A percentile compares a stretch with the other conserved stretches of the same genome.
phyloP scores from a whole-genome alignment of 2,113 vertebrate genomes.

The Hemichromis elongatus region DNA sequence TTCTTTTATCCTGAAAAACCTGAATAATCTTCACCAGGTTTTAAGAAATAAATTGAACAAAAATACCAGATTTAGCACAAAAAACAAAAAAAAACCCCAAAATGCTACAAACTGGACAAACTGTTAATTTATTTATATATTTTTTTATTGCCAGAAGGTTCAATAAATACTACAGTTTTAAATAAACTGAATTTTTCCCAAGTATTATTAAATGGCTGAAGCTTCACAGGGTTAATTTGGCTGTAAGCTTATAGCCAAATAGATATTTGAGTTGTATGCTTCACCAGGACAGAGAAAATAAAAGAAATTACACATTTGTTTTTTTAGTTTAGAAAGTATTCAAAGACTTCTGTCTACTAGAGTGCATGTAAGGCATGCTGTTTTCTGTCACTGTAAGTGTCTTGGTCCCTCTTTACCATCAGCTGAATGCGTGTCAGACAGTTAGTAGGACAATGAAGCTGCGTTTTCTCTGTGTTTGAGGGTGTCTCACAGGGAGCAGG shows the following conservation, averaged over 20 bases:
- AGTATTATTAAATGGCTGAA: no score
- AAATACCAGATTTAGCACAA: neutral
- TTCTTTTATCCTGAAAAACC: neutral
- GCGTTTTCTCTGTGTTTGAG: neutral
- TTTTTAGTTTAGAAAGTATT: no score
- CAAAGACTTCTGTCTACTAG: neutral
- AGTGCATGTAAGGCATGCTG: neutral
- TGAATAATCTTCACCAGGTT: accelerated
- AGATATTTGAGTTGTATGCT: neutral
- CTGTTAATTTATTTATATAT: neutral
- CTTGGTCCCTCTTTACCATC: neutral
- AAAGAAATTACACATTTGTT: neutral
- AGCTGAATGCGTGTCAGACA: neutral
- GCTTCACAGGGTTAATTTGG: neutral
- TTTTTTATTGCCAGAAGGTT: neutral
- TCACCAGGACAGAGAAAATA: neutral
- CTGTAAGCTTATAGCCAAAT: neutral
- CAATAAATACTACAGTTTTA: neutral
- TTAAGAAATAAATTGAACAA: neutral
- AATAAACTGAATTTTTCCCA: neutral
- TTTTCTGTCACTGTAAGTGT: neutral
- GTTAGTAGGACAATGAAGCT: neutral
- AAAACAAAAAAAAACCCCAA: neutral
- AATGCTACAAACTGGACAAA: neutral
- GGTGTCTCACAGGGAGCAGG: neutral